phyloP scores from a whole-genome alignment of 2,797 vertebrate genomes.

The Macrochelys suwanniensis region DNA sequence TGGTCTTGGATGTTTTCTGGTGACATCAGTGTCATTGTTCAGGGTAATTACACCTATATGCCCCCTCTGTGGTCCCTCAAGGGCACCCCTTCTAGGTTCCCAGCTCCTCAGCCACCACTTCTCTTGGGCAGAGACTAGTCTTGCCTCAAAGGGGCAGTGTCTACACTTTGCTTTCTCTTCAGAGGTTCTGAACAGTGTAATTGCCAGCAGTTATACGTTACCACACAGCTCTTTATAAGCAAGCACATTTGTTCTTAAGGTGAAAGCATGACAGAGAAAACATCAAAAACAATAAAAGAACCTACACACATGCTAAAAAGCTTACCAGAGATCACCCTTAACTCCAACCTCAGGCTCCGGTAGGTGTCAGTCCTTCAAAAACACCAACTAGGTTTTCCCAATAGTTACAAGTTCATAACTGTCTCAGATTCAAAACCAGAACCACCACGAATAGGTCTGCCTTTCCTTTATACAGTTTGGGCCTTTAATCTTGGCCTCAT shows the following conservation, averaged over 20 bases:
- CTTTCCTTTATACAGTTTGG: background rate
- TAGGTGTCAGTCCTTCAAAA: background rate
- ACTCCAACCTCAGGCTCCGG: background rate
- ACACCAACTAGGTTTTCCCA: background rate
- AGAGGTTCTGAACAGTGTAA: background rate
- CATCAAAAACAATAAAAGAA: background rate
- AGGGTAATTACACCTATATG: background rate
- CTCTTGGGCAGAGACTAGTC: background rate
- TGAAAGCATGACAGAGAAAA: background rate
- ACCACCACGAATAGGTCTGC: background rate
- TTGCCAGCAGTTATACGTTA: background rate
- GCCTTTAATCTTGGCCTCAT: background rate
- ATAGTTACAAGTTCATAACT: background rate
- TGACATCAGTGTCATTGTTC: background rate
- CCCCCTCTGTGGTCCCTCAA: background rate
- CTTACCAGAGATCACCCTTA: background rate
- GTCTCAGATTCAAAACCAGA: background rate
- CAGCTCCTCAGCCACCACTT: background rate
- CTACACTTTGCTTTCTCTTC: background rate
- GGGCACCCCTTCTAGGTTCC: background rate
- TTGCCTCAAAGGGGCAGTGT: background rate
- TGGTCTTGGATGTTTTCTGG: background rate
- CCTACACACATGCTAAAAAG: background rate
- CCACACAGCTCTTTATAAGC: background rate
- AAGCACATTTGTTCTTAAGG: background rate